Evolutionary conservation across 64 coral and sea anemone species (phyloP).

Genomic region (Porites australiensis): DNA sequence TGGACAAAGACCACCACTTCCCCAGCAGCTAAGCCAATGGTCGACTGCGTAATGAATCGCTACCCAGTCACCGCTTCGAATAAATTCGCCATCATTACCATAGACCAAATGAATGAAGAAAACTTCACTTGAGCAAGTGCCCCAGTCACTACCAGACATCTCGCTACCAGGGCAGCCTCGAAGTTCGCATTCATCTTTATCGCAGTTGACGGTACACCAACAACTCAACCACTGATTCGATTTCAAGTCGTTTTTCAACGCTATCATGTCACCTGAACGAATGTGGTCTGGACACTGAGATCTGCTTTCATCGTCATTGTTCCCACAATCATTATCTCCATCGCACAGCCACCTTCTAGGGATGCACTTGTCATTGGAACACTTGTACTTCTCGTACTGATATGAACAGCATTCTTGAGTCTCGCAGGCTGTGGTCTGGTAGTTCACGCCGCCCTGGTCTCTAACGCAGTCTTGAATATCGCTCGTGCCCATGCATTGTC

Average conservation of each 20-base stretch:
- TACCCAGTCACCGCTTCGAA: neutral
- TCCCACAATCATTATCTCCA: conserved; percentile 21
- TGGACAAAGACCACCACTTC: neutral
- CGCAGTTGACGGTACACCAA: conserved; percentile 40
- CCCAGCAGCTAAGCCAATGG: conserved; percentile 35
- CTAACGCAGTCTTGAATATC: neutral
- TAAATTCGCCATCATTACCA: neutral
- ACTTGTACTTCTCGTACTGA: conserved; percentile 9
- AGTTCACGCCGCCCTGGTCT: conserved; percentile 6
- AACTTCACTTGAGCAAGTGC: neutral
- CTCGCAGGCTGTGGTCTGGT: neutral
- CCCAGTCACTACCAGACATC: conserved; percentile 7
- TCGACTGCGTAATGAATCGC: neutral
- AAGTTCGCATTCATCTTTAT: conserved; percentile 18
- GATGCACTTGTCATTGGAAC: conserved; percentile 3
- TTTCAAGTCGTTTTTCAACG: neutral
- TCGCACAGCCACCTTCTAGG: neutral
- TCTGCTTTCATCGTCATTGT: conserved; percentile 29
- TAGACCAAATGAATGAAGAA: neutral
- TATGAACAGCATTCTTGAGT: conserved; percentile 16
- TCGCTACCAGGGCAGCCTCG: conserved; percentile 21
- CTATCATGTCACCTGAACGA: conserved; percentile 26
- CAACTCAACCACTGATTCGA: conserved; percentile 15
- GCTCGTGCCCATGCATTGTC: neutral
- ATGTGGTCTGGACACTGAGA: conserved; percentile 25